Evolutionary conservation across 35 echinoderm and acorn worm genomes (phyloP), one percentile per base, ranked within the genome.

Genomic region (Holothuria glaberrima): DNA sequence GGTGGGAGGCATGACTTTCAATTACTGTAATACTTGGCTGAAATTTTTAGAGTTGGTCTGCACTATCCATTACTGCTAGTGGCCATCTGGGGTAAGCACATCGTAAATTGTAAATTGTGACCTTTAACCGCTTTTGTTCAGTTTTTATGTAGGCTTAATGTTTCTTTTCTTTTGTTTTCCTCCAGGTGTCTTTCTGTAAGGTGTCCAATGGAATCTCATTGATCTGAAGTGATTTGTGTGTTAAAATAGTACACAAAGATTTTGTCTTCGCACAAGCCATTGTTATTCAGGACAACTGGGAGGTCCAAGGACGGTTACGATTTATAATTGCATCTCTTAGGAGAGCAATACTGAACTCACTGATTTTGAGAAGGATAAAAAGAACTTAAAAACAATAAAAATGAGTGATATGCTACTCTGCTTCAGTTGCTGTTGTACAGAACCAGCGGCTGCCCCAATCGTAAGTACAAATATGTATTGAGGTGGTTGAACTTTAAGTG

Each of bases 381-480:
- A 75, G 21, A 78, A 48, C 26, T 41, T 48, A 7, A 78, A 78
- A 32, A 78, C 38, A 48, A 41, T 48, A 24, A 78, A 22, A 26
- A 78, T 78, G 74, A 78, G 21, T 50, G 74, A 78, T 50, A 78
- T 78, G 74, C 74, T 78, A 26, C 28, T 78, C 22, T 78, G 74
- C 74, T 78, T 78, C 16, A 78, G 50, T 54, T 54, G 74, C 22
- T 78, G 74, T 48, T 78, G 74, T 48, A 78, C 74, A 35, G 74
- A 78, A 52, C 74, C 74, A 52, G 74, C 74, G 16, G 38, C 74
- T 78, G 38, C 74, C 44, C 74, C 74, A 5, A 78, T 48, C 4
- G 74, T 78, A 50, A 52, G 74, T 78, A 73, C 38, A 31, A 36
- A 30, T 13, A 17, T 24, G 27, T 27, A 16, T 30, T 17, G 33